Evolutionary conservation across 1,140 invertebrate species (phyloP).

Genomic region (Akabosia matsudoensis): DNA sequence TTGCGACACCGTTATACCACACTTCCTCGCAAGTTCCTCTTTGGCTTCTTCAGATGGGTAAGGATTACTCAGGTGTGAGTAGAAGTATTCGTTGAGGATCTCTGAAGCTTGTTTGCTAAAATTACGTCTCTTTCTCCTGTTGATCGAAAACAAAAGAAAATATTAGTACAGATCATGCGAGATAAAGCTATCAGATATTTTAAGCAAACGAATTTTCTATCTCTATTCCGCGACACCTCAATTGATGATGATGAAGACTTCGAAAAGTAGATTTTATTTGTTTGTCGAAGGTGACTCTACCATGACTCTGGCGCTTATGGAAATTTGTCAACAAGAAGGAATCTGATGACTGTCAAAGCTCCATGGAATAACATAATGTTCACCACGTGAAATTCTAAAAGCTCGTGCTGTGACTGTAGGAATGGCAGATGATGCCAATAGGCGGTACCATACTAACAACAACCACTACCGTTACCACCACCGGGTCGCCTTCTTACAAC

Average conservation of each 20-base stretch:
- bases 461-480: neutral
- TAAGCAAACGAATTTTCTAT: neutral
- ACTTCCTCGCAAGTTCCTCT: conserved; percentile 98
- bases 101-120: conserved; percentile 99
- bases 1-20: conserved; percentile 96
- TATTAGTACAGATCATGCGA: neutral
- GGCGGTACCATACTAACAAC: neutral
- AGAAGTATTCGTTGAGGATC: conserved; percentile 99
- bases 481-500: neutral
- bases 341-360: neutral
- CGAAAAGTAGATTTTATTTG: neutral
- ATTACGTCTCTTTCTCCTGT: conserved; percentile 93
- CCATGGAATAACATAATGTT: conserved; percentile 1
- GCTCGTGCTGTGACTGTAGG: neutral
- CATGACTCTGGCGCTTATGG: neutral
- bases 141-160: conserved; percentile 45
- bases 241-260: neutral
- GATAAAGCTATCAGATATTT: neutral
- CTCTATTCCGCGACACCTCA: neutral
- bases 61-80: conserved; percentile 98
- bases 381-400: conserved; percentile 19
- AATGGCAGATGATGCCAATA: conserved; percentile 21
- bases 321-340: conserved; percentile 15
- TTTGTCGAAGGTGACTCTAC: neutral
- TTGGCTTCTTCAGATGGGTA: conserved; percentile 99